A percentile compares a stretch with the other conserved stretches of the same genome.
Evolutionary conservation across 2,797 vertebrate genomes (phyloP).

Genomic region (Hipposideros larvatus): DNA sequence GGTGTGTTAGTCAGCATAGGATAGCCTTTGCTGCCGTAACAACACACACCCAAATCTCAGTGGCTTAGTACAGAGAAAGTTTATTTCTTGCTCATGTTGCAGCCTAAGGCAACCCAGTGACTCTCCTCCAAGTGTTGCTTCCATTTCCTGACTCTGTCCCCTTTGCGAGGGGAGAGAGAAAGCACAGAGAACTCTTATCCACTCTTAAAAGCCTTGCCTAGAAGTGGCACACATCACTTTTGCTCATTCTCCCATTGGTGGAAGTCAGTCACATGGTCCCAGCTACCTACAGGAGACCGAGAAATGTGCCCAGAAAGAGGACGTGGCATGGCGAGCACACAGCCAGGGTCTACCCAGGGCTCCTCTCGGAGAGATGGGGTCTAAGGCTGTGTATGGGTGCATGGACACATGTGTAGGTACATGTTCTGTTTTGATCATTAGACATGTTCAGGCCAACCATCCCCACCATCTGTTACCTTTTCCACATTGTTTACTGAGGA

Average conservation of each 20-base stretch:
- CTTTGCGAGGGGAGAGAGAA: neutral
- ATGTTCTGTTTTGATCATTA: neutral
- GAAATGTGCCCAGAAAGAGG: neutral
- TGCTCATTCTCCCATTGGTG: rapidly evolving
- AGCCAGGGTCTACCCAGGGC: no score
- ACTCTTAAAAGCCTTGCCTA: neutral
- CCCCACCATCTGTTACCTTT: neutral
- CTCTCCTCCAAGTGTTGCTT: neutral
- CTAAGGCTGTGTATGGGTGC: neutral
- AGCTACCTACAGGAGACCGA: neutral
- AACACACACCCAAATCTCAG: neutral
- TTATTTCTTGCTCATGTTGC: neutral
- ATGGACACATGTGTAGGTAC: rapidly evolving
- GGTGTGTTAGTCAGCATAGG: neutral
- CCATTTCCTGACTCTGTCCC: rapidly evolving
- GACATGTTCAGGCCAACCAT: neutral
- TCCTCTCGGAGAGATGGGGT: neutral
- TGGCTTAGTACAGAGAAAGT: neutral
- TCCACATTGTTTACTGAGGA: neutral
- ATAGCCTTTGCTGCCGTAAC: neutral
- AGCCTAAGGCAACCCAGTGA: neutral
- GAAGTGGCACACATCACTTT: neutral
- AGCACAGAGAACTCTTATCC: neutral
- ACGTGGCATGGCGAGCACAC: neutral
- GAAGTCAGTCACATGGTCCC: neutral